Percentiles rank a stretch among this genome's conserved stretches.
These are phyloP conservation scores for Numida meleagris DNA, from an alignment of 2,113 vertebrate species.

Conservation along the genomic window DNA sequence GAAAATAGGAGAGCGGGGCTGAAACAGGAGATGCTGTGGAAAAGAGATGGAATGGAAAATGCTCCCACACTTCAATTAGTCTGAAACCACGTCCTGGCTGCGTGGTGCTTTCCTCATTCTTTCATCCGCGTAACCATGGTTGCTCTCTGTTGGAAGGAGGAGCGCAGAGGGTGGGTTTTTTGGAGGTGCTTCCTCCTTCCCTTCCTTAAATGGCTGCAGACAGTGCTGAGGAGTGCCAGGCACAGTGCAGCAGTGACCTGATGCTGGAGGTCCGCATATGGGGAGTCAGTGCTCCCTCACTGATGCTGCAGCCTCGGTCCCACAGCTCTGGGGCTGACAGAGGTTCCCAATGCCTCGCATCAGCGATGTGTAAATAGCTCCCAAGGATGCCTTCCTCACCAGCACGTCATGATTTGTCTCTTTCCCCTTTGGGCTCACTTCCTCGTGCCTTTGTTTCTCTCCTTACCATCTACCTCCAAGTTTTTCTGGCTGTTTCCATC, in stretches of 20 bases:
- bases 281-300: not conserved
- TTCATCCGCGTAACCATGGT: slow-evolving; percentile 1
- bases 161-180: accelerated
- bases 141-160: not conserved
- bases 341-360: not conserved
- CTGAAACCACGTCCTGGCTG: not conserved
- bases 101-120: not conserved
- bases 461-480: not conserved
- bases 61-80: not conserved
- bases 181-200: not conserved
- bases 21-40: not conserved
- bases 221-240: not conserved
- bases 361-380: not conserved
- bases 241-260: not conserved
- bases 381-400: not conserved
- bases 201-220: not conserved
- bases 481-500: not conserved
- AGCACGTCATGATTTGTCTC: accelerated
- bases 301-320: accelerated
- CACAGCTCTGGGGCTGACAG: accelerated
- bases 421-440: not conserved
- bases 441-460: not conserved
- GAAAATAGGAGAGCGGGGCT: not conserved
- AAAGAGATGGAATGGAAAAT: not conserved
- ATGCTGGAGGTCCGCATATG: accelerated